Conservation (phyloP, 2,888 invertebrate genomes). For the Microplitis deprimator region DNA sequence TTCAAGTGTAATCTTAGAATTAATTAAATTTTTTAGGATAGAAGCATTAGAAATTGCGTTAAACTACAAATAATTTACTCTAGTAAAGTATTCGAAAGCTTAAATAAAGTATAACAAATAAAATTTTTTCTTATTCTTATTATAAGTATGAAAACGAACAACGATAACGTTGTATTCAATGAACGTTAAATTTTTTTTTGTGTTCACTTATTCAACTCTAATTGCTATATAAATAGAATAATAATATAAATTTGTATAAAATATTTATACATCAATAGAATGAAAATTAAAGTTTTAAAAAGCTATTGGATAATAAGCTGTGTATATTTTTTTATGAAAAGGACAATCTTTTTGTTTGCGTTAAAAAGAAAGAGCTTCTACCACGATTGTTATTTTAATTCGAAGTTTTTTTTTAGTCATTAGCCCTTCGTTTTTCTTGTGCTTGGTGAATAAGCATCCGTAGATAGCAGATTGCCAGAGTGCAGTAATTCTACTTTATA, state of each 20-base stretch:
- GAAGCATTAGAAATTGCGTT: no score
- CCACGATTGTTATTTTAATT: conserved; percentile 51
- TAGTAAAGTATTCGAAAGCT: no score
- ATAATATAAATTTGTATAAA: neutral
- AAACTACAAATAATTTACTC: no score
- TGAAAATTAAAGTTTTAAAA: neutral
- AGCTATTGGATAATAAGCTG: neutral
- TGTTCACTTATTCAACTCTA: neutral
- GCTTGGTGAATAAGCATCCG: conserved; percentile 25
- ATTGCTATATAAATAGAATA: neutral
- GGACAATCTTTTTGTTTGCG: conserved; percentile 6
- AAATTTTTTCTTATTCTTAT: no score
- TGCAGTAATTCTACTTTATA: conserved; percentile 49
- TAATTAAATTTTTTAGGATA: no score
- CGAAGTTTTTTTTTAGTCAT: conserved; percentile 57
- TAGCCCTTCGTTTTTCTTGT: conserved; percentile 44
- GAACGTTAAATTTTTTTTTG: neutral
- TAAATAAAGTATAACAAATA: no score
- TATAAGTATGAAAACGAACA: neutral
- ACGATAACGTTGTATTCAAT: neutral
- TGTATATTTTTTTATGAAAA: neutral
- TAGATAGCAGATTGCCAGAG: conserved; percentile 40
- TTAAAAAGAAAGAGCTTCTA: conserved; percentile 31
- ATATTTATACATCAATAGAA: neutral
- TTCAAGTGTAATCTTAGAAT: no score